A percentile compares a stretch with the other conserved stretches of the same genome.
Conservation (phyloP, 2,888 invertebrate genomes). For the Odontomyia ornata region DNA sequence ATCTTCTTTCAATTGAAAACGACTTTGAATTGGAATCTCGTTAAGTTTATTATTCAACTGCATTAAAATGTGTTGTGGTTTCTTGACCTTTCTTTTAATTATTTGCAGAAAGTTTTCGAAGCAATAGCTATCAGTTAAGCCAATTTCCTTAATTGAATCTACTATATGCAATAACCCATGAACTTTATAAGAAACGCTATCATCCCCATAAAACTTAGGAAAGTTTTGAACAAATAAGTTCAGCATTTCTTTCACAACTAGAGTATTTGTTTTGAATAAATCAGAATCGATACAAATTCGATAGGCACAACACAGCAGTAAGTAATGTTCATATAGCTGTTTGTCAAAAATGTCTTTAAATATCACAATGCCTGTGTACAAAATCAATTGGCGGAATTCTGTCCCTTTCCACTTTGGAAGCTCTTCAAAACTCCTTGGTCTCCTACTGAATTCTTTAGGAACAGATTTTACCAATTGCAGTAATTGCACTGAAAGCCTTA, state of each 20-base stretch:
- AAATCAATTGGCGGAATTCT: conserved; percentile 46
- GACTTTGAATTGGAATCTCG: conserved; percentile 18
- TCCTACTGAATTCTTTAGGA: conserved; percentile 46
- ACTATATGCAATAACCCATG: conserved; percentile 48
- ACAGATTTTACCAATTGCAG: conserved; percentile 24
- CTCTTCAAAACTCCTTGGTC: conserved; percentile 47
- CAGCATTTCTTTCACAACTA: conserved; percentile 36
- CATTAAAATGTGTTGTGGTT: conserved; percentile 42
- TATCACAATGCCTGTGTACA: conserved; percentile 47
- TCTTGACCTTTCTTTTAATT: conserved; percentile 39
- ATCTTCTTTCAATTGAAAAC: neutral
- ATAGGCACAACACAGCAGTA: conserved; percentile 45
- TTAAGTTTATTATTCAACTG: too few species aligned
- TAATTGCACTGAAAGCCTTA: conserved; percentile 34
- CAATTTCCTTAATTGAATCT: too few species aligned
- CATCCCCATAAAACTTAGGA: conserved; percentile 47
- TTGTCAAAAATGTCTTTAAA: conserved; percentile 46
- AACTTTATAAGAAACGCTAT: conserved; percentile 48
- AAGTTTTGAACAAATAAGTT: conserved; percentile 46
- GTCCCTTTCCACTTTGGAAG: conserved; percentile 47
- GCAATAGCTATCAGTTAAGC: too few species aligned
- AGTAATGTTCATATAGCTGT: conserved; percentile 47
- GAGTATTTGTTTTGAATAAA: conserved; percentile 38
- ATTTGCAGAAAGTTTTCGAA: too few species aligned
- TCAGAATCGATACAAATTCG: conserved; percentile 44